phyloP scores from a whole-genome alignment of 2,797 vertebrate genomes.

The Phataginus tetradactyla region DNA sequence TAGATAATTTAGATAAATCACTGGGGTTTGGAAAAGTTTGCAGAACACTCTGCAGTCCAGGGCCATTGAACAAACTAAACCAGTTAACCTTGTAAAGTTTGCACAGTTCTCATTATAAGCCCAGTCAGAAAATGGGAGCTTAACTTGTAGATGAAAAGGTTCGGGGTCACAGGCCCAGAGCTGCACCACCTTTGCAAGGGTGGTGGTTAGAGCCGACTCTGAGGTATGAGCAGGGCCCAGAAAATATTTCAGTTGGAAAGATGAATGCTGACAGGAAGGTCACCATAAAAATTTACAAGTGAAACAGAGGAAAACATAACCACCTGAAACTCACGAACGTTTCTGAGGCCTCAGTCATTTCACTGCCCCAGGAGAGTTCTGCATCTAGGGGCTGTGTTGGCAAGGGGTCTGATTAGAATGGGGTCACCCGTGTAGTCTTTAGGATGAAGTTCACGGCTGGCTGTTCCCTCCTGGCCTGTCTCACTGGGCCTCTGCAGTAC shows the following conservation, averaged over 20 bases:
- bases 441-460: not conserved
- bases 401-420: not conserved
- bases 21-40: conserved; percentile 47
- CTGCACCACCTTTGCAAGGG: not conserved
- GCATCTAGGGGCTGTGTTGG: accelerated
- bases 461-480: not conserved
- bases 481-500: not conserved
- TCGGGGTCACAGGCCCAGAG: not conserved
- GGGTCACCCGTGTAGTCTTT: not conserved
- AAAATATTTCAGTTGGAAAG: conserved; percentile 24
- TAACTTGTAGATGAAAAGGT: conserved; percentile 42
- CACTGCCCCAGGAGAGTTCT: not conserved
- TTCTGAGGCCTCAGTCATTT: not conserved
- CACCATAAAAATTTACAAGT: not conserved
- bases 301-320: not conserved
- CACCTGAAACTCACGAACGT: not conserved
- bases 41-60: not conserved
- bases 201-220: not conserved
- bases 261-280: not conserved
- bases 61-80: conserved; percentile 45
- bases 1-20: conserved; percentile 55
- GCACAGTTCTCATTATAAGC: conserved; percentile 45
- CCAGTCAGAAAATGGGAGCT: not conserved
- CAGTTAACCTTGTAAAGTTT: conserved; percentile 50
- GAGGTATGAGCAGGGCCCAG: not conserved